Evolutionary conservation across 2,888 invertebrate species (phyloP).

Genomic region (Cheilosia vernalis): DNA sequence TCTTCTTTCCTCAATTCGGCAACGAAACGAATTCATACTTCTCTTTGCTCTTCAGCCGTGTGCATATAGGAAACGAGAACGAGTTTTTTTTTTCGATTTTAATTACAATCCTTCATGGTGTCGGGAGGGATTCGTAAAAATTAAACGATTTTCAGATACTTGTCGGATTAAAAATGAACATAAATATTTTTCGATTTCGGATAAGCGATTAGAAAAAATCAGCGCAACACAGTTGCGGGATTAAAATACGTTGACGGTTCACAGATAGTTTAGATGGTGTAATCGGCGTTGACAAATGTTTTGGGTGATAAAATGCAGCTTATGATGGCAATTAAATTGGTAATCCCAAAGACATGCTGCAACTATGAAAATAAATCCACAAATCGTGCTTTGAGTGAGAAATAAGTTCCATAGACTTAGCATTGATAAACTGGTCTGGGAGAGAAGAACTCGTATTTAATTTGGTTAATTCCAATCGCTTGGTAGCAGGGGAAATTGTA

Average conservation of each 20-base stretch:
- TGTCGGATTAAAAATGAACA: conserved; percentile 53
- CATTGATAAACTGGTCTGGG: too few relatives aligned
- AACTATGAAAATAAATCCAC: not conserved
- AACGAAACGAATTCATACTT: conserved; percentile 10
- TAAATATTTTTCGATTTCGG: conserved; percentile 3
- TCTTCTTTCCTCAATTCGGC: conserved; percentile 3
- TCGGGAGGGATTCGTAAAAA: conserved; percentile 41
- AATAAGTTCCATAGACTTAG: not conserved
- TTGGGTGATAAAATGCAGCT: conserved; percentile 34
- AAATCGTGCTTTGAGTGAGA: conserved; percentile 29
- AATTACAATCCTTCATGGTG: conserved; percentile 64
- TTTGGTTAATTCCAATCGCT: too few relatives aligned
- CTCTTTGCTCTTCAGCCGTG: not conserved
- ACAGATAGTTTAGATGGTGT: conserved; percentile 18
- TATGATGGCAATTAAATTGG: not conserved
- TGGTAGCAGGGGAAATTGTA: too few relatives aligned
- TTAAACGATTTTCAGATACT: conserved; percentile 56
- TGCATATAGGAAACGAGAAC: conserved; percentile 46
- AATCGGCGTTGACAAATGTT: conserved; percentile 37
- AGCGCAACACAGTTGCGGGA: conserved; percentile 54
- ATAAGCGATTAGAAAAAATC: conserved; percentile 28
- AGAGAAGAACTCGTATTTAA: too few relatives aligned
- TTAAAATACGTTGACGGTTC: conserved; percentile 31
- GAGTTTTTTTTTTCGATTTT: conserved; percentile 38
- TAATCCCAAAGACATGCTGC: not conserved